A percentile compares a stretch with the other conserved stretches of the same genome.
These are phyloP conservation scores for Sphaeridia pumilis DNA, from an alignment of 2,888 invertebrate genomes.

Conservation along the genomic window DNA sequence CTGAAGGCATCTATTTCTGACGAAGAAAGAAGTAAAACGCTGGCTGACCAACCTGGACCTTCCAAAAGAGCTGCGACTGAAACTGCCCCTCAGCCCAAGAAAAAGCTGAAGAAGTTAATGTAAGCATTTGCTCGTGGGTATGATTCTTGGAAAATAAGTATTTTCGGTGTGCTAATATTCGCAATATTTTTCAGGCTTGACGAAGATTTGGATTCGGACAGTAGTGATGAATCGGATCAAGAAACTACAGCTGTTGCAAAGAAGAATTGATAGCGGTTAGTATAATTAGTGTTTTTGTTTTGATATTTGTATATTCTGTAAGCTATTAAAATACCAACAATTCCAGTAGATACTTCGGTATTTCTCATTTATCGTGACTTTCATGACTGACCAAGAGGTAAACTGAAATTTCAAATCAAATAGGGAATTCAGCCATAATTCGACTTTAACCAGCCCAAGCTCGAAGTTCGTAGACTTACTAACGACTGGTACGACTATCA, in stretches of 20 bases:
- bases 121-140: constrained; percentile 10
- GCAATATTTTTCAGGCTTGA: constrained; percentile 23
- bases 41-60: not conserved
- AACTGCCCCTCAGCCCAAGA: not conserved
- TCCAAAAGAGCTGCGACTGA: not conserved
- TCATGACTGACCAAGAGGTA: not conserved
- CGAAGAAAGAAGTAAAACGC: constrained; percentile 3
- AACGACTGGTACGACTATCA: too few species aligned
- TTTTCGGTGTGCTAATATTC: too few species aligned
- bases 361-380: not conserved
- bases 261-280: not conserved
- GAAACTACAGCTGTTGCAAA: constrained; percentile 16
- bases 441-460: too few species aligned
- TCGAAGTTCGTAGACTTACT: too few species aligned
- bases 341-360: not conserved
- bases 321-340: not conserved
- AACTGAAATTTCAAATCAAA: too few species aligned
- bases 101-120: constrained; percentile 23
- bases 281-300: not conserved
- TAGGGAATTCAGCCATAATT: too few species aligned
- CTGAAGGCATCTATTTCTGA: not conserved
- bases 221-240: constrained; percentile 21
- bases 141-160: not conserved
- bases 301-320: not conserved
- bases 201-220: constrained; percentile 26